Conservation (phyloP, 2,797 vertebrate genomes). For the Halcyon chelicuti region DNA sequence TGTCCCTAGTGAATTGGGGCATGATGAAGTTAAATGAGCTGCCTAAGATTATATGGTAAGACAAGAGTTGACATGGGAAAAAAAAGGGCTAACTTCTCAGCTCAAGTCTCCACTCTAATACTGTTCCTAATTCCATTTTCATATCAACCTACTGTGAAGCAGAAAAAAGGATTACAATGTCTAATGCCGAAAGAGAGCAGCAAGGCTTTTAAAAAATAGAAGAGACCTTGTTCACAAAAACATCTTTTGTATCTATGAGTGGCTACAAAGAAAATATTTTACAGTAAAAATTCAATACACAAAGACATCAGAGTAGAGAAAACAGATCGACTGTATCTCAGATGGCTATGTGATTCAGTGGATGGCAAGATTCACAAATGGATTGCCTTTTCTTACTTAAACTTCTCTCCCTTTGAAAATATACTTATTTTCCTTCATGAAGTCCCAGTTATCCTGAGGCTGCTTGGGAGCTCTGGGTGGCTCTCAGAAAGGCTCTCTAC, state of each 20-base stretch:
- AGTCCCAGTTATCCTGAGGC: background rate
- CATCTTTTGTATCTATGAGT: background rate
- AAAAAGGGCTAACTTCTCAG: fast-evolving
- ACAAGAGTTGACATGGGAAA: background rate
- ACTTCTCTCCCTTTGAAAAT: background rate
- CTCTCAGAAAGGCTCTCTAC: background rate
- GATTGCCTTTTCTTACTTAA: background rate
- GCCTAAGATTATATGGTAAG: background rate
- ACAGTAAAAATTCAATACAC: background rate
- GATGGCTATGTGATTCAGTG: background rate
- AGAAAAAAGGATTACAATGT: background rate
- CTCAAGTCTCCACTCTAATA: background rate
- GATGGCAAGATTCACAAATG: background rate
- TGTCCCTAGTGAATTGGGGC: background rate
- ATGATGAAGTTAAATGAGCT: background rate
- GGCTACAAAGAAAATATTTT: background rate
- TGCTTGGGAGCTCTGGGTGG: fast-evolving
- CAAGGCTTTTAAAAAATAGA: background rate
- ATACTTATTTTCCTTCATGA: background rate
- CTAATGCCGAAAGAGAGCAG: background rate
- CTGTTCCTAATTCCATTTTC: background rate
- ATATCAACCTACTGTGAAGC: background rate
- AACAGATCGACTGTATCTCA: fast-evolving
- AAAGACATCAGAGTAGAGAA: background rate
- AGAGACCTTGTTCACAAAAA: background rate